These are phyloP conservation scores for Pelecanoides urinatrix DNA, from an alignment of 2,113 vertebrate species.

Conservation along the genomic window DNA sequence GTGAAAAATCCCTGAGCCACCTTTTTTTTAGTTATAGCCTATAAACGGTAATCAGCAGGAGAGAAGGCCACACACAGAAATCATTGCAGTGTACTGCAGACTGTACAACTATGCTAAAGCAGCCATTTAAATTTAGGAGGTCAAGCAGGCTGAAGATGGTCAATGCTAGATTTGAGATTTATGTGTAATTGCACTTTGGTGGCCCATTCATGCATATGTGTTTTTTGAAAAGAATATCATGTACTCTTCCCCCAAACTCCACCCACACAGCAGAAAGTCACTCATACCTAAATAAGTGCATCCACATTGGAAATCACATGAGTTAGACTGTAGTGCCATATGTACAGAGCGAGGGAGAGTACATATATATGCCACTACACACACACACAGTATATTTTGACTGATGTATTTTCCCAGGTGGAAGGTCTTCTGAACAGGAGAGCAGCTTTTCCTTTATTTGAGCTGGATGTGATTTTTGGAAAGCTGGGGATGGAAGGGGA, in stretches of 20 bases:
- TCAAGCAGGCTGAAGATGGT: background rate
- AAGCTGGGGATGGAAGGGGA: background rate
- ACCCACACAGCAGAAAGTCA: background rate
- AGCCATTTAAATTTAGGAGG: background rate
- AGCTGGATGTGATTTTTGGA: background rate
- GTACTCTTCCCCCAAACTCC: background rate
- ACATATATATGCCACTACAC: background rate
- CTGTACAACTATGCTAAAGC: background rate
- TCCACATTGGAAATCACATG: fast-evolving
- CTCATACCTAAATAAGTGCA: background rate
- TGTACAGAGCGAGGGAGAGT: background rate
- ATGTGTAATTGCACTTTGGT: background rate
- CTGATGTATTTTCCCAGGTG: background rate
- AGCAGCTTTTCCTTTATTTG: background rate
- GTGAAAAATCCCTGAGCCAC: background rate
- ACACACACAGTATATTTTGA: background rate
- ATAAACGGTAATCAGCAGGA: background rate
- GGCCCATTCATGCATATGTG: background rate
- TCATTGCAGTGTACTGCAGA: background rate
- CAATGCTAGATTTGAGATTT: background rate
- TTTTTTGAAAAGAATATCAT: background rate
- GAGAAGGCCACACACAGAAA: background rate
- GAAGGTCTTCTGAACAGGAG: background rate
- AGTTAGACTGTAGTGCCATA: background rate
- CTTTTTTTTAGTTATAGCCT: background rate